These are phyloP conservation scores for Sturnus vulgaris DNA, from an alignment of 2,113 vertebrate species.

Conservation along the genomic window DNA sequence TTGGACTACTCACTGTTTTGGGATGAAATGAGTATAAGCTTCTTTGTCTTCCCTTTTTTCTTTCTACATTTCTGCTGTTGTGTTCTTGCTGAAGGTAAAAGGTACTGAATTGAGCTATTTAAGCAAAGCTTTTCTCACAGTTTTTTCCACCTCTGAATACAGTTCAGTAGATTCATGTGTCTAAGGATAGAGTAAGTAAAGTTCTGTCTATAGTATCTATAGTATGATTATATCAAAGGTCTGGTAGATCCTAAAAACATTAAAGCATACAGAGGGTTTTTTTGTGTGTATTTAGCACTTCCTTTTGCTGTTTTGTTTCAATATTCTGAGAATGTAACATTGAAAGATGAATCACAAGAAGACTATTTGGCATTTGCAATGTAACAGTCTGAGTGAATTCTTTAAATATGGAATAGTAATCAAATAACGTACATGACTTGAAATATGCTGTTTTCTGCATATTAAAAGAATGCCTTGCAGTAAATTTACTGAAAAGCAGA, in stretches of 20 bases:
- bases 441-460: slow-evolving; percentile 43
- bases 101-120: neutral
- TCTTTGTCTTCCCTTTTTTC: neutral
- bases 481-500: slow-evolving; percentile 45
- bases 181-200: neutral
- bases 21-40: neutral
- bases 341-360: slow-evolving; percentile 35
- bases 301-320: slow-evolving; percentile 32
- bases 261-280: neutral
- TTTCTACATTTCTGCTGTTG: neutral
- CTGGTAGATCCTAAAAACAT: neutral
- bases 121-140: neutral
- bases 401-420: slow-evolving; percentile 45
- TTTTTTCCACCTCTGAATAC: neutral
- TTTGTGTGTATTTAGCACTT: slow-evolving; percentile 12
- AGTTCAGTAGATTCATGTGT: neutral
- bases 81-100: neutral
- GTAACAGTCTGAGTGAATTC: slow-evolving; percentile 42
- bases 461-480: slow-evolving; percentile 44
- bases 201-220: neutral
- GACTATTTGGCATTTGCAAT: slow-evolving; percentile 51
- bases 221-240: neutral
- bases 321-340: slow-evolving; percentile 21
- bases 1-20: neutral
- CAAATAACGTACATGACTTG: slow-evolving; percentile 24